Evolutionary conservation across 2,113 vertebrate species (phyloP).

Genomic region (Nestor notabilis): DNA sequence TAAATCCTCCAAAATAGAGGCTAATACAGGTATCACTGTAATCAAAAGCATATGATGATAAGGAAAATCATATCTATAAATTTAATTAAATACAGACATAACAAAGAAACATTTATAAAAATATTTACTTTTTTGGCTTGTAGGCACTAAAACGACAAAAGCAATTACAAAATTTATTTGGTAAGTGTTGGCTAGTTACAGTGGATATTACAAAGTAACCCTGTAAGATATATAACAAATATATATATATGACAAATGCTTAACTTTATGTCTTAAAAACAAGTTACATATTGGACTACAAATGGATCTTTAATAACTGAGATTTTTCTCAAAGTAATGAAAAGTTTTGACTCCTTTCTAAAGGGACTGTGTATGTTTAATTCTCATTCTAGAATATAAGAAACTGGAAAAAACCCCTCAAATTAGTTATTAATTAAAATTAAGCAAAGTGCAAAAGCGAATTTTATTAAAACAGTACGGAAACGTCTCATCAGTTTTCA

Average conservation of each 20-base stretch:
- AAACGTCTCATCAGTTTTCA: not conserved
- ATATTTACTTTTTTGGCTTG: not conserved
- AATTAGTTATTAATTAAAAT: not conserved
- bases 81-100: conserved; percentile 53
- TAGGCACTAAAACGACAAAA: conserved; percentile 1
- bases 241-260: not conserved
- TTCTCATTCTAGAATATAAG: not conserved
- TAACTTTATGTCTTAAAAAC: not conserved
- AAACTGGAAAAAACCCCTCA: not conserved
- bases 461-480: not conserved
- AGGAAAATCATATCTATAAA: not conserved
- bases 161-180: not conserved
- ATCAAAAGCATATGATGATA: conserved; percentile 52
- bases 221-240: not conserved
- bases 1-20: not conserved
- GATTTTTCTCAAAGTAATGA: not conserved
- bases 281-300: not conserved
- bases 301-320: not conserved
- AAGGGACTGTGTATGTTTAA: not conserved
- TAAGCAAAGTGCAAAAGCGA: not conserved
- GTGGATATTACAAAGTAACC: not conserved
- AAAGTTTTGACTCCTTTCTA: not conserved
- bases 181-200: not conserved
- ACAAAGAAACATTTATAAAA: conserved; percentile 37
- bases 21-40: conserved; percentile 4